Conservation (phyloP, 2,113 vertebrate species). For the Egretta garzetta region DNA sequence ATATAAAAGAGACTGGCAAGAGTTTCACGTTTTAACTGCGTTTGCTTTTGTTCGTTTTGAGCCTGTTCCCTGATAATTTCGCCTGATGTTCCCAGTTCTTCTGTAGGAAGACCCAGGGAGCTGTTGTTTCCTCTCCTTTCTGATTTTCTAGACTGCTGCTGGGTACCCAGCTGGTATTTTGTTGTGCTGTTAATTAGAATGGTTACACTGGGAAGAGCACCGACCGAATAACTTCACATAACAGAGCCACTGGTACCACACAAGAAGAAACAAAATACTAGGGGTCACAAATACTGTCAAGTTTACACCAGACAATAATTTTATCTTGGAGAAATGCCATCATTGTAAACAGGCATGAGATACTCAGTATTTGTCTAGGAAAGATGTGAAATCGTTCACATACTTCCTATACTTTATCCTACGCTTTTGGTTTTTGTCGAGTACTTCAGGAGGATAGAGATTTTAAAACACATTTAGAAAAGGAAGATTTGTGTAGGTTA, state of each 20-base stretch:
- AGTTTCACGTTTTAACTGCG: background rate
- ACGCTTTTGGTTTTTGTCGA: background rate
- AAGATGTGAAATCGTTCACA: background rate
- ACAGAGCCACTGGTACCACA: background rate
- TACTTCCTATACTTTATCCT: background rate
- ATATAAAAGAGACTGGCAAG: too few species aligned
- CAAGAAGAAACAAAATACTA: background rate
- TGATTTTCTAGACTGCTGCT: background rate
- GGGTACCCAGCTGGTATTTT: background rate
- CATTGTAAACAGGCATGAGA: background rate
- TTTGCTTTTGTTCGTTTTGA: background rate
- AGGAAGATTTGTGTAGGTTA: background rate
- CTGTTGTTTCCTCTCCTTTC: background rate
- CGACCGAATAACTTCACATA: background rate
- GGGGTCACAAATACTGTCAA: background rate
- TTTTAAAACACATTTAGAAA: background rate
- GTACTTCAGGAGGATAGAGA: background rate
- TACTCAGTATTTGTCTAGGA: background rate
- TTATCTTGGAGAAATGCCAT: background rate
- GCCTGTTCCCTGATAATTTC: background rate
- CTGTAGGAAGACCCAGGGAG: background rate
- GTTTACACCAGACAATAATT: background rate
- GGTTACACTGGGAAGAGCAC: background rate
- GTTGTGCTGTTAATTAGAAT: background rate
- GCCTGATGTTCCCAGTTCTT: background rate